Evolutionary conservation across 2,888 invertebrate genomes (phyloP).

Genomic region (Notodromas monacha): DNA sequence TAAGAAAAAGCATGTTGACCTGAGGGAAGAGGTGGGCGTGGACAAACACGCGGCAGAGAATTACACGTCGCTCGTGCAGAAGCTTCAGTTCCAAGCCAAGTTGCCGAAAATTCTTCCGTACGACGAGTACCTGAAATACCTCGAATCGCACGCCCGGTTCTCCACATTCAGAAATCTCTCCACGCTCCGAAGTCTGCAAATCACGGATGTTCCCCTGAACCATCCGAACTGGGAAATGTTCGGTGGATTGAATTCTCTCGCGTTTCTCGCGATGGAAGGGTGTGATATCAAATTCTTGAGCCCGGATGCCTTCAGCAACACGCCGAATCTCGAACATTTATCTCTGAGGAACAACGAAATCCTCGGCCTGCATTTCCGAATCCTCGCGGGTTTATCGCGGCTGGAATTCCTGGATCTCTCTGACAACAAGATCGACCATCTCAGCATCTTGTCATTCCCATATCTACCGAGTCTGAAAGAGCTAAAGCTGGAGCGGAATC

Average conservation of each 20-base stretch:
- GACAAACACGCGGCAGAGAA: too few species aligned
- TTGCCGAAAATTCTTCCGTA: not conserved
- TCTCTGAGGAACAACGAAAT: constrained; percentile 1
- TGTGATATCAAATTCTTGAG: not conserved
- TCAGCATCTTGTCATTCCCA: not conserved
- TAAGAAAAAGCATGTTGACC: too few species aligned
- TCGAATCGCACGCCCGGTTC: not conserved
- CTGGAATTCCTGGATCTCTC: not conserved
- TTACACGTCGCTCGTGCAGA: too few species aligned
- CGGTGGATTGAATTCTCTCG: not conserved
- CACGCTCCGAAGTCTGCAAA: not conserved
- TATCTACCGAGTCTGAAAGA: not conserved
- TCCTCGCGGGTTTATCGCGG: not conserved
- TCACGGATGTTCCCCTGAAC: not conserved
- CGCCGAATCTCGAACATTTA: not conserved
- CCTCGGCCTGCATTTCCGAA: not conserved
- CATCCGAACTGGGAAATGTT: constrained; percentile 2
- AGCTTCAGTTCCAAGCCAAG: too few species aligned
- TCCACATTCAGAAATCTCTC: not conserved
- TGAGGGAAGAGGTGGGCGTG: too few species aligned
- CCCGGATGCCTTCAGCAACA: not conserved
- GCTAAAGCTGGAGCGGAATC: not conserved
- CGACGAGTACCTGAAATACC: not conserved
- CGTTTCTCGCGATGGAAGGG: not conserved
- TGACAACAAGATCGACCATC: not conserved